Evolutionary conservation across 2,113 vertebrate species (phyloP).

Genomic region (Caracal caracal): DNA sequence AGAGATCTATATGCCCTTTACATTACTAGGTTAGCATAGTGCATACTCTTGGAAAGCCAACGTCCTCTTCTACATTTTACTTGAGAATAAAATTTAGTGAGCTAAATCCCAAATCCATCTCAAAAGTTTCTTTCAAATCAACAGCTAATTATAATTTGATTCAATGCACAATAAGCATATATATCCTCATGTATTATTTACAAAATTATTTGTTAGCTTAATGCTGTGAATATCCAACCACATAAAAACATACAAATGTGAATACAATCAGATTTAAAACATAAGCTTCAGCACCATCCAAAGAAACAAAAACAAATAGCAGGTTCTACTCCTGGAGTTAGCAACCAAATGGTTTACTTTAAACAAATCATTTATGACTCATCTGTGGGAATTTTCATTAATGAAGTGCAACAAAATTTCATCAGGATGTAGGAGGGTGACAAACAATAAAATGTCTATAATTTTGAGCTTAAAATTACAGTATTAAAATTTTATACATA

Average conservation of each 20-base stretch:
- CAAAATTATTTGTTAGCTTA: neutral
- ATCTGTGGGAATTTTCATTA: neutral
- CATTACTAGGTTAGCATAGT: neutral
- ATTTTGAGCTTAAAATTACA: constrained; percentile 9
- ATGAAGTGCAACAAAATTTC: constrained; percentile 14
- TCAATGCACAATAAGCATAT: neutral
- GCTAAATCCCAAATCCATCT: neutral
- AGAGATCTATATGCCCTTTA: neutral
- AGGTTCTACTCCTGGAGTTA: neutral
- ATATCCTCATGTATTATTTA: neutral
- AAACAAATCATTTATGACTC: constrained; percentile 16
- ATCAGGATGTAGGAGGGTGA: neutral
- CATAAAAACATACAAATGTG: neutral
- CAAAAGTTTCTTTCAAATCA: neutral
- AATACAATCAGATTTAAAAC: neutral
- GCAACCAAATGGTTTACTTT: neutral
- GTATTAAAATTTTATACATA: constrained; percentile 23
- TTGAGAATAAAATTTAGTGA: no score
- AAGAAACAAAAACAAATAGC: neutral
- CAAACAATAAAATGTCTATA: neutral
- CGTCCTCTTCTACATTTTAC: neutral
- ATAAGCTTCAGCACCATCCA: neutral
- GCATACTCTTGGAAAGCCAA: neutral
- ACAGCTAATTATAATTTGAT: constrained; percentile 16
- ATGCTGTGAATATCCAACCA: neutral